phyloP scores from a whole-genome alignment of 2,888 invertebrate genomes.

The Dryobotodes eremita region DNA sequence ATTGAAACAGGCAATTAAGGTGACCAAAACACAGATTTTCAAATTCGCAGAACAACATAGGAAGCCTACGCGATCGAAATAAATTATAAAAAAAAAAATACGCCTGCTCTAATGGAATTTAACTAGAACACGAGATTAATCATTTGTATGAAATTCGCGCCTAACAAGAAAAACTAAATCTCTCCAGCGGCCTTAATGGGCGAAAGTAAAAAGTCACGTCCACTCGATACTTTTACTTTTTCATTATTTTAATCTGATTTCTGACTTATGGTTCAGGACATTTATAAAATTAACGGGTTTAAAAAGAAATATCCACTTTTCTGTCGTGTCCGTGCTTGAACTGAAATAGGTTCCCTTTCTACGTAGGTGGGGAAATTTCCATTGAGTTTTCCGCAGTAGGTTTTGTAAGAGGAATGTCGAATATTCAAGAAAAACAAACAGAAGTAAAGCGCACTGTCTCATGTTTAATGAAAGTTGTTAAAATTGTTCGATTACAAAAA shows the following conservation, averaged over 20 bases:
- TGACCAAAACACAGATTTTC: background rate
- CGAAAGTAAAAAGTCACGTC: constrained; percentile 58
- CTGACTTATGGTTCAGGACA: constrained; percentile 18
- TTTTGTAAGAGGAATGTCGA: constrained; percentile 18
- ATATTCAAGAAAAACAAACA: constrained; percentile 18
- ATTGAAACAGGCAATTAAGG: constrained; percentile 2
- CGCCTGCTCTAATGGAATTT: constrained; percentile 4
- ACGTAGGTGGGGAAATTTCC: constrained; percentile 7
- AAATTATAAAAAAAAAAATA: constrained; percentile 13
- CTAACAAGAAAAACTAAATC: constrained; percentile 50
- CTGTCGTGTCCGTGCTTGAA: background rate
- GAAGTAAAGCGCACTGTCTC: background rate
- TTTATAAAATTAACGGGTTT: constrained; percentile 30
- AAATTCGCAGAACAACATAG: background rate
- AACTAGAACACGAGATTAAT: constrained; percentile 34
- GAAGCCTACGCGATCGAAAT: constrained; percentile 8
- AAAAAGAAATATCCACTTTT: constrained; percentile 12
- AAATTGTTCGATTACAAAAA: constrained; percentile 3
- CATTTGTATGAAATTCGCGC: constrained; percentile 44
- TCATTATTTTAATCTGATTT: constrained; percentile 60
- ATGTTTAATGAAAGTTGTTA: background rate
- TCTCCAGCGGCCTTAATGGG: constrained; percentile 28
- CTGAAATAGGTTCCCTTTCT: constrained; percentile 6
- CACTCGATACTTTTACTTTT: constrained; percentile 56
- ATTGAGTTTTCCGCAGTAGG: constrained; percentile 7